Evolutionary conservation across 2,797 vertebrate species (phyloP).

Genomic region (Phaenicophaeus curvirostris): DNA sequence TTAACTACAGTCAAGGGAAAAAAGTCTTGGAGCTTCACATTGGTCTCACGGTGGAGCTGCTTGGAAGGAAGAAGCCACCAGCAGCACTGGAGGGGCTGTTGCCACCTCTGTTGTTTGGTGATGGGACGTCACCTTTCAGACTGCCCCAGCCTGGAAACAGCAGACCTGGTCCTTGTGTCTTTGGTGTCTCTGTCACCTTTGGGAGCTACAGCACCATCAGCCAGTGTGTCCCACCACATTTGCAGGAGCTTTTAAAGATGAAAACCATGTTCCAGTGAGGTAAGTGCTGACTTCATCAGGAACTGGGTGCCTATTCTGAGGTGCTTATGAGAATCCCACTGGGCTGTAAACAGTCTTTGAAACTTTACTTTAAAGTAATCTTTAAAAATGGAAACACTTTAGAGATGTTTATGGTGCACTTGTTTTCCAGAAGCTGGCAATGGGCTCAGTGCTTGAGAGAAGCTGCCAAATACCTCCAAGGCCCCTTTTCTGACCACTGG

Average conservation of each 20-base stretch:
- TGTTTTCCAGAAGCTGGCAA: not conserved
- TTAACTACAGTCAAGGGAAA: not conserved
- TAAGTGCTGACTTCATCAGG: not conserved
- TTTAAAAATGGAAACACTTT: not conserved
- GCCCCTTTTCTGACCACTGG: not conserved
- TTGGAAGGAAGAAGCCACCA: not conserved
- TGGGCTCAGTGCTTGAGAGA: not conserved
- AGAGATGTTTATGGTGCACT: not conserved
- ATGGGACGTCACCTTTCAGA: not conserved
- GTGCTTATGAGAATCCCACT: not conserved
- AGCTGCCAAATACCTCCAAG: not conserved
- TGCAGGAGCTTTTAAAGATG: not conserved
- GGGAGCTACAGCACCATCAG: not conserved
- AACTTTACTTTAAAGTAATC: not conserved
- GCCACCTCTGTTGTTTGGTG: not conserved
- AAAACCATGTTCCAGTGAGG: accelerated
- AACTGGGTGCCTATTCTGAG: not conserved
- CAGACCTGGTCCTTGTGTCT: accelerated
- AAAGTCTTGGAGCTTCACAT: not conserved
- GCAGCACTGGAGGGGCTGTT: not conserved
- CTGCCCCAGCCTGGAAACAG: not conserved
- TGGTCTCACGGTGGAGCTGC: not conserved
- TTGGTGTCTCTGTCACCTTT: not conserved
- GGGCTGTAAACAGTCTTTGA: not conserved
- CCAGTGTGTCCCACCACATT: accelerated